Conservation (phyloP, 2,797 vertebrate genomes). For the Platalea minor region DNA sequence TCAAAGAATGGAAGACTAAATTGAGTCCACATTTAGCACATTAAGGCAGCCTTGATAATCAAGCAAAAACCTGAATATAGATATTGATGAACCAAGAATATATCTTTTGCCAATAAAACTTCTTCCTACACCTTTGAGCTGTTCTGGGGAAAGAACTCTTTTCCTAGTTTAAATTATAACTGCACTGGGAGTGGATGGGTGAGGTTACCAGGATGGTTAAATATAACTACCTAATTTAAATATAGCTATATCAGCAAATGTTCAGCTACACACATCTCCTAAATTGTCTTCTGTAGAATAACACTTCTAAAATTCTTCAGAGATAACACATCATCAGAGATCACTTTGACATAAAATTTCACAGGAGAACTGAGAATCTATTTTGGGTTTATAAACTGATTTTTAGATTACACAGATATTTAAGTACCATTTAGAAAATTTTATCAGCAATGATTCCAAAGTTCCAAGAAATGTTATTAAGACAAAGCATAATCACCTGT, state of each 20-base stretch:
- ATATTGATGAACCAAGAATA: neutral
- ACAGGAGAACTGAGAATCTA: neutral
- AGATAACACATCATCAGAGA: slow-evolving; percentile 8
- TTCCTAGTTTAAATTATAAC: neutral
- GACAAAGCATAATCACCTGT: neutral
- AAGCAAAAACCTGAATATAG: neutral
- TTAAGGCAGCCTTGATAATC: neutral
- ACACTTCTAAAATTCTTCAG: slow-evolving; percentile 6
- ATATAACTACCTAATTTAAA: slow-evolving; percentile 39
- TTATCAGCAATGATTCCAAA: neutral
- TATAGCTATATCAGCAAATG: slow-evolving; percentile 20
- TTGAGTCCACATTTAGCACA: neutral
- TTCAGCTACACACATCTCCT: neutral
- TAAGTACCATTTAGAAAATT: slow-evolving; percentile 14
- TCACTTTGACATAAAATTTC: slow-evolving; percentile 44
- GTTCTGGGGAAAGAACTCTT: neutral
- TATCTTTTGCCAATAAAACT: neutral
- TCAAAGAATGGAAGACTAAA: neutral
- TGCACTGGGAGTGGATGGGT: neutral
- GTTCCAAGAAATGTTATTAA: neutral
- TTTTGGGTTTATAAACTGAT: slow-evolving; percentile 39
- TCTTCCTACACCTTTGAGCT: neutral
- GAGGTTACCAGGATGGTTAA: slow-evolving; percentile 9
- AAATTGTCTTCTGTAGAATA: slow-evolving; percentile 11
- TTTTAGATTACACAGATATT: slow-evolving; percentile 47